These are phyloP conservation scores for Sanderia malayensis DNA, from an alignment of 30 jellyfish, hydroid and myxozoan genomes.

Conservation along the genomic window DNA sequence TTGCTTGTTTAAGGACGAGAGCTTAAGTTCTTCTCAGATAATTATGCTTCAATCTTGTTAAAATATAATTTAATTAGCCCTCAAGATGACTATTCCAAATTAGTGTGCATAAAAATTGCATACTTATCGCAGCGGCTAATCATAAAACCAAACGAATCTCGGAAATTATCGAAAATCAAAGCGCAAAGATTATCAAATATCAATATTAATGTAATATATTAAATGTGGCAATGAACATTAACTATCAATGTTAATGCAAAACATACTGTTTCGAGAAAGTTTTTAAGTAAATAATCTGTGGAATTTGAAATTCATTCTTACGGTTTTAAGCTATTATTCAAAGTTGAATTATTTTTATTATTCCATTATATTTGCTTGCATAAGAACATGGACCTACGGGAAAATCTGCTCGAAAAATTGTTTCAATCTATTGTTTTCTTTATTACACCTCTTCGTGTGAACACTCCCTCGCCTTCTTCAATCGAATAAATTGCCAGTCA, in stretches of 20 bases:
- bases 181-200: not conserved
- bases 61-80: slow-evolving; percentile 1
- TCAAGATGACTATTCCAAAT: not conserved
- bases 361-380: too few species aligned
- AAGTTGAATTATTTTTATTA: too few species aligned
- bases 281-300: not conserved
- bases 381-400: too few species aligned
- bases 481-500: too few species aligned
- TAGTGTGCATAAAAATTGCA: not conserved
- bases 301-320: not conserved
- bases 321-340: too few species aligned
- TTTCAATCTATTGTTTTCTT: too few species aligned
- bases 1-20: not conserved
- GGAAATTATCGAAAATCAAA: not conserved
- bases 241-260: not conserved
- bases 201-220: too few species aligned
- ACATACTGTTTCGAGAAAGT: not conserved
- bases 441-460: too few species aligned
- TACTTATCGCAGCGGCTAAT: not conserved
- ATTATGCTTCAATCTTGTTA: not conserved
- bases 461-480: too few species aligned
- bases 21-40: not conserved
- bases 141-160: not conserved
- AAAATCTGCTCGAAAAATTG: too few species aligned
- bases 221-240: too few species aligned